These are phyloP conservation scores for Prorops nasuta DNA, from an alignment of 1,140 invertebrate genomes.

Conservation along the genomic window DNA sequence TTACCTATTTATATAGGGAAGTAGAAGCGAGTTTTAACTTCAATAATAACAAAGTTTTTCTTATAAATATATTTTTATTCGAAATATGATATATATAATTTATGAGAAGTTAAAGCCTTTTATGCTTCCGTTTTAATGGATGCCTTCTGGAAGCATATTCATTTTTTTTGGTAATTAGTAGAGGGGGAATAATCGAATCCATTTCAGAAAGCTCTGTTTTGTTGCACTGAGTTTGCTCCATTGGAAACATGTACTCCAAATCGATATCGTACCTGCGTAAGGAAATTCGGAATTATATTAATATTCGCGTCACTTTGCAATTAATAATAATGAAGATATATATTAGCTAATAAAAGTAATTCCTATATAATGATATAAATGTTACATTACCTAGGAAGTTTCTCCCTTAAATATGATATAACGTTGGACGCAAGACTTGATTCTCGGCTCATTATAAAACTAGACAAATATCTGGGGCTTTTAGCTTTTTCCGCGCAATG, in stretches of 20 bases:
- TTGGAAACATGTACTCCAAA: constrained; percentile 77
- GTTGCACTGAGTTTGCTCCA: constrained; percentile 70
- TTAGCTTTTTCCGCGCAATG: constrained; percentile 83
- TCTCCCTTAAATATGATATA: constrained; percentile 60
- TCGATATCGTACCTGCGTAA: constrained; percentile 71
- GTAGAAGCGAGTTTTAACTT: too few relatives aligned
- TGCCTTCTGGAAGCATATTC: constrained; percentile 33
- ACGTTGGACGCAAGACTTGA: constrained; percentile 62
- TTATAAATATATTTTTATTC: too few relatives aligned
- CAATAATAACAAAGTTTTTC: too few relatives aligned
- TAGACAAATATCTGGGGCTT: constrained; percentile 75
- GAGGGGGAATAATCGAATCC: constrained; percentile 31
- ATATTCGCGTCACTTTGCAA: background rate
- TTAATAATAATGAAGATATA: too few relatives aligned
- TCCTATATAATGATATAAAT: too few relatives aligned
- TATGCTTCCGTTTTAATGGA: constrained; percentile 47
- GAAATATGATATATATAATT: background rate
- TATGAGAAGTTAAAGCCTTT: constrained; percentile 23
- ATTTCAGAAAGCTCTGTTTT: constrained; percentile 25
- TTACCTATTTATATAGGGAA: too few relatives aligned
- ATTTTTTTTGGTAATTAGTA: constrained; percentile 25
- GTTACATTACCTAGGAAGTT: constrained; percentile 55
- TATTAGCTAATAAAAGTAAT: too few relatives aligned
- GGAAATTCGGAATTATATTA: too few relatives aligned
- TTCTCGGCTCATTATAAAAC: constrained; percentile 76